Conservation (phyloP, 2,113 vertebrate genomes). For the Microtus ochrogaster region DNA sequence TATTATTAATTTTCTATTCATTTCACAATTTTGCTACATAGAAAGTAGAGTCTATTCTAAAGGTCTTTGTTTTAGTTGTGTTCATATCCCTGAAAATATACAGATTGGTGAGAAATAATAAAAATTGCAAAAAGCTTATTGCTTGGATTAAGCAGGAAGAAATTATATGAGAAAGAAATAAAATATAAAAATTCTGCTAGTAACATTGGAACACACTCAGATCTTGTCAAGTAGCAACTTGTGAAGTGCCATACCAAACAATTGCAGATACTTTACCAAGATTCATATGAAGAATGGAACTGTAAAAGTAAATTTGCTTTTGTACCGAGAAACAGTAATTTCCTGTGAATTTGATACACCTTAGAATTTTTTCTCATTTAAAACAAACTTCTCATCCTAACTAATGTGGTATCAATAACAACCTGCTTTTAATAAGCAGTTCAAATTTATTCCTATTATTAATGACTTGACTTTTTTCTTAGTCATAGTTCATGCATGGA, state of each 20-base stretch:
- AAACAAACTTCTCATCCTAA: neutral
- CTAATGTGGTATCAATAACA: neutral
- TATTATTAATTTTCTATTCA: neutral
- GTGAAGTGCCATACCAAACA: neutral
- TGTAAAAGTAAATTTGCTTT: constrained; percentile 3
- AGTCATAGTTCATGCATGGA: neutral
- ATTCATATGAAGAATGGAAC: neutral
- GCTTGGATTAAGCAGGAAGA: neutral
- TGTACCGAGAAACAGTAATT: neutral
- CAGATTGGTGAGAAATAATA: neutral
- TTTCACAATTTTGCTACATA: rapidly evolving
- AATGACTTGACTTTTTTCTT: neutral
- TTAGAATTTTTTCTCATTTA: neutral
- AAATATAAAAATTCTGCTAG: neutral
- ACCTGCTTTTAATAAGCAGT: neutral
- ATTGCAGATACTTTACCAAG: neutral
- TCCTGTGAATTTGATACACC: neutral
- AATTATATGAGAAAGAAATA: neutral
- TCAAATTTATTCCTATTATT: neutral
- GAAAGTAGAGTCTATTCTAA: neutral
- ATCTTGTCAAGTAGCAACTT: neutral
- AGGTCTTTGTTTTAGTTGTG: neutral
- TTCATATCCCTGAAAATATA: neutral
- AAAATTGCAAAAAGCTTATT: neutral
- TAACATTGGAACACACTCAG: neutral